These are phyloP conservation scores for Anneissia japonica DNA, from an alignment of 35 echinoderm and acorn worm species.

Conservation along the genomic window DNA sequence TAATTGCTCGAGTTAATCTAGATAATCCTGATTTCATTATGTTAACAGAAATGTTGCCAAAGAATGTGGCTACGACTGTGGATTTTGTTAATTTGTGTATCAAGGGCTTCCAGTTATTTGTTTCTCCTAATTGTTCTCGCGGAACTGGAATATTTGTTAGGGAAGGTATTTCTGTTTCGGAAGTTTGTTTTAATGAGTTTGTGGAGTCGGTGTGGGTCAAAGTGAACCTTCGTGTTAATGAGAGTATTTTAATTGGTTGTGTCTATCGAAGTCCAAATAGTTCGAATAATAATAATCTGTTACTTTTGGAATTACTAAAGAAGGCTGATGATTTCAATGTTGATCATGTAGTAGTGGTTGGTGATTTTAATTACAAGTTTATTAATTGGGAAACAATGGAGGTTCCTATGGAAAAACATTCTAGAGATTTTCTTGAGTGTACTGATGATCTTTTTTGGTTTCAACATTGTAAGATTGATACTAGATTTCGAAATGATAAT, in stretches of 20 bases:
- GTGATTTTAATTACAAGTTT: constrained; percentile 4
- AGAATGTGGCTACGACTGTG: background rate
- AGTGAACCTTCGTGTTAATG: background rate
- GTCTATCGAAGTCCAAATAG: background rate
- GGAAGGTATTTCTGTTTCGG: background rate
- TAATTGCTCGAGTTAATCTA: background rate
- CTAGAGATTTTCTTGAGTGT: background rate
- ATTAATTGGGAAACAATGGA: background rate
- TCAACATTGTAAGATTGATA: background rate
- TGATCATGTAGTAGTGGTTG: background rate
- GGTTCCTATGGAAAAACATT: too few species aligned
- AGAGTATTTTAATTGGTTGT: background rate
- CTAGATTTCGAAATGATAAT: background rate
- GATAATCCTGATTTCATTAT: background rate
- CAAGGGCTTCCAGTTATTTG: background rate
- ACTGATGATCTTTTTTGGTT: background rate
- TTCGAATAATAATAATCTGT: background rate
- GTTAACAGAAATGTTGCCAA: background rate
- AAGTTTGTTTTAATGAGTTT: background rate
- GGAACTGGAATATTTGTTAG: background rate
- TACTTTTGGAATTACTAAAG: background rate
- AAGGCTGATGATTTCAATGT: background rate
- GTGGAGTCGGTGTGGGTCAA: background rate
- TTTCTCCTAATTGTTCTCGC: background rate
- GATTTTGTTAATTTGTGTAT: background rate